A percentile compares a stretch with the other conserved stretches of the same genome.
Conservation (phyloP, 1,140 invertebrate genomes). For the Centruroides sculpturatus region DNA sequence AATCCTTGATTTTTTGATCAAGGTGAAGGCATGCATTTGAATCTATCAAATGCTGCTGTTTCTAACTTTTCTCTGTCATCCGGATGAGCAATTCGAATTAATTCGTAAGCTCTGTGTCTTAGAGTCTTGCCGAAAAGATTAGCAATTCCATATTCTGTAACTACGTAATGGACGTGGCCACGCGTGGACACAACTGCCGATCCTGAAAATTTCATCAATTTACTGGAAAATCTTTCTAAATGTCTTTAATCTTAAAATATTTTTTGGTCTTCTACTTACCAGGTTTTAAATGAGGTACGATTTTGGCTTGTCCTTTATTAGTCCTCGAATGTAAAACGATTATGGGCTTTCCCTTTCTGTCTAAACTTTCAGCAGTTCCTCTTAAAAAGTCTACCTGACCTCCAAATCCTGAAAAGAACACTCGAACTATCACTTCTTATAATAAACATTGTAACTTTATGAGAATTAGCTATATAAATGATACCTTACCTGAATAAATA, state of each 20-base stretch:
- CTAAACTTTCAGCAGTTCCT: slow-evolving; percentile 67
- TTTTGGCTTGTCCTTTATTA: slow-evolving; percentile 72
- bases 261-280: slow-evolving; percentile 36
- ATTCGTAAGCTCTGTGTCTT: slow-evolving; percentile 68
- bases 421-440: no score
- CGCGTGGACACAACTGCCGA: slow-evolving; percentile 86
- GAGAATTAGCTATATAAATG: no score
- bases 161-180: slow-evolving; percentile 81
- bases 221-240: no score
- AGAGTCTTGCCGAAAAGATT: slow-evolving; percentile 76
- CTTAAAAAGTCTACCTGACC: slow-evolving; percentile 89
- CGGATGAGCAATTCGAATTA: slow-evolving; percentile 81
- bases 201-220: slow-evolving; percentile 37
- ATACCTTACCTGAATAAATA: slow-evolving; percentile 64
- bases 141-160: slow-evolving; percentile 83
- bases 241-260: no score
- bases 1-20: no score
- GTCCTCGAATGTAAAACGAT: slow-evolving; percentile 79
- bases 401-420: slow-evolving; percentile 41
- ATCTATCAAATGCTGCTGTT: slow-evolving; percentile 70
- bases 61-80: slow-evolving; percentile 69
- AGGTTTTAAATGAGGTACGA: slow-evolving; percentile 60
- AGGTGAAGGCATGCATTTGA: slow-evolving; percentile 64
- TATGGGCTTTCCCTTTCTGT: slow-evolving; percentile 79
- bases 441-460: no score